phyloP scores from a whole-genome alignment of 2,888 invertebrate species.

The Belgica antarctica region DNA sequence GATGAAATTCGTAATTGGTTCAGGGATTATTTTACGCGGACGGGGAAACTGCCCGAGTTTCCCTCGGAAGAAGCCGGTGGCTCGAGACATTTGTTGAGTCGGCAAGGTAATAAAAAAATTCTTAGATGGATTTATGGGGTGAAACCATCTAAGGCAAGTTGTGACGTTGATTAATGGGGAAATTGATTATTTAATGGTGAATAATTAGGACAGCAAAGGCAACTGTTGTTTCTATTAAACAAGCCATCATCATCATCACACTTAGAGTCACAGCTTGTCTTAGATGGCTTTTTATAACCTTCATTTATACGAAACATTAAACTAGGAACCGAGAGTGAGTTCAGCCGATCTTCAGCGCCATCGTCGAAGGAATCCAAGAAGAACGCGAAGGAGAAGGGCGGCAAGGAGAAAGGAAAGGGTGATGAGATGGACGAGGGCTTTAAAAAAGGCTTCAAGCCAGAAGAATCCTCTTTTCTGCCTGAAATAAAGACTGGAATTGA shows the following conservation, averaged over 20 bases:
- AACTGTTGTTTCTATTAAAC: too few relatives aligned
- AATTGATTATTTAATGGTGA: too few relatives aligned
- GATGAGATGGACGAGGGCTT: slow-evolving; percentile 66
- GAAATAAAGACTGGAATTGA: slow-evolving; percentile 70
- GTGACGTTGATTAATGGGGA: too few relatives aligned
- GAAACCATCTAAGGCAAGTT: too few relatives aligned
- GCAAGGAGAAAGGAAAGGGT: slow-evolving; percentile 58
- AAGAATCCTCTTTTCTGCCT: slow-evolving; percentile 68
- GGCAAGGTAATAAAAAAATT: slow-evolving; percentile 62
- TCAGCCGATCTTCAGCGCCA: slow-evolving; percentile 74
- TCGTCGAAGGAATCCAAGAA: slow-evolving; percentile 77
- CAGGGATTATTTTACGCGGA: slow-evolving; percentile 74
- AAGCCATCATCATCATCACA: too few relatives aligned
- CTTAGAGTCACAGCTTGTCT: too few relatives aligned
- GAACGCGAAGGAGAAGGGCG: slow-evolving; percentile 40
- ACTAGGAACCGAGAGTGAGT: slow-evolving; percentile 75
- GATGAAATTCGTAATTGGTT: slow-evolving; percentile 87
- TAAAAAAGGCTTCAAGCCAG: slow-evolving; percentile 64
- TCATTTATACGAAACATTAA: too few relatives aligned
- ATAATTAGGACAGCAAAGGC: too few relatives aligned
- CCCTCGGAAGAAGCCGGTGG: slow-evolving; percentile 90
- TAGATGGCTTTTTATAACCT: too few relatives aligned
- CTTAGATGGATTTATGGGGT: slow-evolving; percentile 50
- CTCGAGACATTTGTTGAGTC: slow-evolving; percentile 77
- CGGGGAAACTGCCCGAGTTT: slow-evolving; percentile 85